Percentiles rank a stretch among this genome's conserved stretches.
Conservation (phyloP, 2,888 invertebrate genomes). For the Gisinianus flammeolus region DNA sequence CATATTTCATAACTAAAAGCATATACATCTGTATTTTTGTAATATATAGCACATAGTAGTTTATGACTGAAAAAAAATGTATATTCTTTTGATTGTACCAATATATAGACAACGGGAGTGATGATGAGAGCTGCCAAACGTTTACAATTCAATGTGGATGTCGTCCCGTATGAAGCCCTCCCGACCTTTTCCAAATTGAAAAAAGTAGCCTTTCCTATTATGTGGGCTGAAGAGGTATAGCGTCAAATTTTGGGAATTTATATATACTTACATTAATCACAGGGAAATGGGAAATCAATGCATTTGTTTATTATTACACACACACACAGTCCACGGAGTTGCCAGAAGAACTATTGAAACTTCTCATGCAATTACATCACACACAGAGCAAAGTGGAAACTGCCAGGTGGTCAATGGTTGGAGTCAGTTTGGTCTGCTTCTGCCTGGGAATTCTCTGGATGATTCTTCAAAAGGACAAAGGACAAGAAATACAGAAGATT, state of each 20-base stretch:
- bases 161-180: slow-evolving; percentile 31
- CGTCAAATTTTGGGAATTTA: neutral
- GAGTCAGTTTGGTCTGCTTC: slow-evolving; percentile 30
- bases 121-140: slow-evolving; percentile 42
- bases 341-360: slow-evolving; percentile 14
- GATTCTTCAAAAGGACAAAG: neutral
- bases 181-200: slow-evolving; percentile 36
- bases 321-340: slow-evolving; percentile 10
- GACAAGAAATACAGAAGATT: neutral
- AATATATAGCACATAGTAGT: neutral
- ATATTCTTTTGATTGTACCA: neutral
- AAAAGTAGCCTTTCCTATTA: slow-evolving; percentile 37
- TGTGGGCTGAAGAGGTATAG: slow-evolving; percentile 49
- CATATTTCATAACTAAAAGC: too few species aligned
- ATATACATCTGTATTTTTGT: neutral
- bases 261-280: neutral
- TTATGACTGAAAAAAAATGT: too few species aligned
- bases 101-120: slow-evolving; percentile 37
- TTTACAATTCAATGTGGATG: slow-evolving; percentile 45
- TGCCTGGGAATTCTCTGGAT: neutral
- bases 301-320: neutral
- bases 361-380: slow-evolving; percentile 19
- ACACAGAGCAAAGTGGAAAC: slow-evolving; percentile 31
- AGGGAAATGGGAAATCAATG: too few species aligned
- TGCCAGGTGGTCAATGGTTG: slow-evolving; percentile 34